Conservation (phyloP, 2,113 vertebrate genomes). For the Notarius quadriscutis region DNA sequence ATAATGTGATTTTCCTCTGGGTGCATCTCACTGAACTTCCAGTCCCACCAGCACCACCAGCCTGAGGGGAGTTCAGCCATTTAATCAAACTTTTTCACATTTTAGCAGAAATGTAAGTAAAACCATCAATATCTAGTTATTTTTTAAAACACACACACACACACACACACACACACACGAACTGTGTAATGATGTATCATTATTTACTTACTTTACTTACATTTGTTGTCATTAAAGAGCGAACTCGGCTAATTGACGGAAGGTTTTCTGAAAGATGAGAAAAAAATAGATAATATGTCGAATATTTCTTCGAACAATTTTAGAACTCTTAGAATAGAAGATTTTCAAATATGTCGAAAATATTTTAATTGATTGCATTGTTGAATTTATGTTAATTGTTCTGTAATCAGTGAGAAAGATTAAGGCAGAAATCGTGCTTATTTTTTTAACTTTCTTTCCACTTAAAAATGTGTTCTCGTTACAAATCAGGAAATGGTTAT, state of each 20-base stretch:
- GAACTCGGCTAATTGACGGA: not conserved
- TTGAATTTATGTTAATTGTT: not conserved
- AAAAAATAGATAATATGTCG: not conserved
- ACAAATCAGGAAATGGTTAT: not conserved
- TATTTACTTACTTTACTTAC: slow-evolving; percentile 68
- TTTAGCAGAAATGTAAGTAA: not conserved
- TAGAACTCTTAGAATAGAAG: not conserved
- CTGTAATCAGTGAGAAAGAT: not conserved
- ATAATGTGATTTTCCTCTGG: not conserved
- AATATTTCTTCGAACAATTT: not conserved
- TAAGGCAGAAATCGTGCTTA: not conserved
- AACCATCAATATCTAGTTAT: not conserved
- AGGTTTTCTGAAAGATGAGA: not conserved
- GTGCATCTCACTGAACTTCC: not conserved
- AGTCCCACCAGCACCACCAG: not conserved
- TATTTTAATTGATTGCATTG: not conserved
- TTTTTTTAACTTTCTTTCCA: not conserved
- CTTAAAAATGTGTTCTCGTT: not conserved
- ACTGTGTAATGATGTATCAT: not conserved
- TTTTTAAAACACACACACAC: not conserved
- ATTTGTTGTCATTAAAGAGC: slow-evolving; percentile 13
- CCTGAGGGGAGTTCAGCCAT: not conserved
- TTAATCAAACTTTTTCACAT: not conserved
- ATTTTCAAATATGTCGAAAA: not conserved
- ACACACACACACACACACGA: too few species aligned